phyloP scores from a whole-genome alignment of 2,113 vertebrate species.

The Zootoca vivipara region DNA sequence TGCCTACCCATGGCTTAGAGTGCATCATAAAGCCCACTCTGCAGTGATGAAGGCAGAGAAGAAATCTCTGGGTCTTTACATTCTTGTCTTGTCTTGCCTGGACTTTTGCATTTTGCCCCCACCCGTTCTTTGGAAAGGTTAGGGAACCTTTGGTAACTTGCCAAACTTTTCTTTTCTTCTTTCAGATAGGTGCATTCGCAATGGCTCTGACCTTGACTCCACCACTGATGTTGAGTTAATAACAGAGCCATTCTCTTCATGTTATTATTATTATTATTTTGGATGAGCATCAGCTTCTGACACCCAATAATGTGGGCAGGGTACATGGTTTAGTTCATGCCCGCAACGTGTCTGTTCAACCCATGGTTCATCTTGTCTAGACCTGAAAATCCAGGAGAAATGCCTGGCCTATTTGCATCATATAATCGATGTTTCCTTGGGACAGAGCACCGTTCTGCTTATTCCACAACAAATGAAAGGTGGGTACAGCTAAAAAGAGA shows the following conservation, averaged over 20 bases:
- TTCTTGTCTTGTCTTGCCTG: background rate
- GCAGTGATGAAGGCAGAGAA: background rate
- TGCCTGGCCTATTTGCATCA: too few relatives aligned
- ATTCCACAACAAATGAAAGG: too few relatives aligned
- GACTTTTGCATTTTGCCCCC: background rate
- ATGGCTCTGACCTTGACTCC: background rate
- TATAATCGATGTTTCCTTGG: background rate
- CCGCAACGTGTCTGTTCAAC: too few relatives aligned
- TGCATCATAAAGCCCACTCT: background rate
- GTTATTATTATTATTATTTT: too few relatives aligned
- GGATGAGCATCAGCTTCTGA: too few relatives aligned
- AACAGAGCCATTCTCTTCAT: too few relatives aligned
- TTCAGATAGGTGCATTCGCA: background rate
- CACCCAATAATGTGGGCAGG: too few relatives aligned
- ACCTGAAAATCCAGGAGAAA: too few relatives aligned
- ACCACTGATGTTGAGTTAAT: background rate
- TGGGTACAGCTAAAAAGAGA: background rate
- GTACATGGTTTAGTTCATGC: too few relatives aligned
- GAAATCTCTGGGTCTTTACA: background rate
- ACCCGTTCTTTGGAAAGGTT: background rate
- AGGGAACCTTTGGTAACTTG: background rate
- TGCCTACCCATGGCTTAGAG: background rate
- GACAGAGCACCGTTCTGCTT: background rate
- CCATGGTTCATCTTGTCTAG: too few relatives aligned
- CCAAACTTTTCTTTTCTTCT: background rate